Base-by-base conservation (phyloP, 1,140 invertebrate genomes). In the Atopsyche davidsoni region DNA sequence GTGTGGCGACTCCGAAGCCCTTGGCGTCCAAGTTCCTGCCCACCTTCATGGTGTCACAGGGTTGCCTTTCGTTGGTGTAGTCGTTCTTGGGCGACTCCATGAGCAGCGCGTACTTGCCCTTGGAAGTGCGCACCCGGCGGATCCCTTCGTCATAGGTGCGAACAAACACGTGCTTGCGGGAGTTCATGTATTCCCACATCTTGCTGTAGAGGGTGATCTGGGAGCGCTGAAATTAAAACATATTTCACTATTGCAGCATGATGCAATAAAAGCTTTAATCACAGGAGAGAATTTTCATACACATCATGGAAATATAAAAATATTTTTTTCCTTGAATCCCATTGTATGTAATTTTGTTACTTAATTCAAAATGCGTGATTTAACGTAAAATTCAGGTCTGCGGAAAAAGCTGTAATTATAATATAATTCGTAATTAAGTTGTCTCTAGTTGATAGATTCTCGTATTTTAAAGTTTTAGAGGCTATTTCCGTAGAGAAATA, bases 161-260 rank as follows among this genome's bases (percentile, higher is more conserved):
- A 0, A 91, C 86, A 60, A 93, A 92, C 19, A 91, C 86, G 61
- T 90, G 79, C 57, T 86, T 86, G 56, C 83, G 73, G 9, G 85
- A 80, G 57, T 85, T 87, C 93, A 97, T 96, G 60, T 89, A 95
- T 60, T 92, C 86, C 91, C 91, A 96, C 94, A 97, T 97, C 67
- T 88, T 84, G 63, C 85, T 84, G 70, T 95, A 96, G 1, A 92
- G 81, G 28, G 82, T 80, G 50, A 96, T 91, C 63, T 91, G 87
- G 2, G 92, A 96, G 63, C 82, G 81, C 91, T 94, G 71, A 3
- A 68, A 73, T 34, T 13, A 51, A 19, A 28, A 35, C 11, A 4
- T 18, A 48, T 11, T 19, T 7, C 7, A 46, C n/a, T 16, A 41
- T 41, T 41, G 4, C 14, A 28, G n/a, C 6, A 28, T n/a, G n/a